Base-by-base conservation (phyloP, 2,113 vertebrate genomes). In the Psilopogon haemacephalus region DNA sequence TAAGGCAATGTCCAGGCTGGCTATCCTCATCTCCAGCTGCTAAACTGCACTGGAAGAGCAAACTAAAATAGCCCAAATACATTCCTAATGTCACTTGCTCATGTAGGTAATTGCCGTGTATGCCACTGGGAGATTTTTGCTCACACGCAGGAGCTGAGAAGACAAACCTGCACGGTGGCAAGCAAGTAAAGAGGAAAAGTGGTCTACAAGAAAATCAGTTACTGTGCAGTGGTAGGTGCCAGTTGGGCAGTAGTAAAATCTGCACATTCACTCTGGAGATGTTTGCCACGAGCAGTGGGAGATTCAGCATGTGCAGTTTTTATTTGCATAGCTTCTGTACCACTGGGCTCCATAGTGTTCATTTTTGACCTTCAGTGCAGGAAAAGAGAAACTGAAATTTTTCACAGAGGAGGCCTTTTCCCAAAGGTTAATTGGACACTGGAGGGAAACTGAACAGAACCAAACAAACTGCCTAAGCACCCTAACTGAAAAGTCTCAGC, bases 391-490 rank as follows among this genome's bases (percentile, higher is more conserved):
- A 56, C 46, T 71, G 56, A 85, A 68, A 2, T 80, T 92, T 93
- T 92, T 89, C 54, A 42, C 27, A 37, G 69, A 56, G 60, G 74
- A 87, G 62, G 48, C 60, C 42, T 81, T 95, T 92, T 89, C 56
- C 64, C 64, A 71, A 37, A 91, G 54, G 68, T 88, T 86, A 91
- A 74, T 89, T 91, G 74, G 56, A 28, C 64, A 65, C 15, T 74
- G 74, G 78, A 93, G 32, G 46, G 69, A 83, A 96, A 64, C 64
- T 42, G 86, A 92, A 91, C 50, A 32, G 82, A 92, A 88, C 86
- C 46, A 58, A 91, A 21, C 80, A 13, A 81, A 83, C 63, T 78
- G 67, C 77, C 77, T 75, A 26, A 91, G 60, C 30, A 44, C 63
- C 17, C 30, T 52, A 74, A 56, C 68, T 73, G 44, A 55, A 65